A percentile compares a stretch with the other conserved stretches of the same genome.
These are phyloP conservation scores for Enteromius anoplus DNA, from an alignment of 2,797 vertebrate species.

Conservation along the genomic window DNA sequence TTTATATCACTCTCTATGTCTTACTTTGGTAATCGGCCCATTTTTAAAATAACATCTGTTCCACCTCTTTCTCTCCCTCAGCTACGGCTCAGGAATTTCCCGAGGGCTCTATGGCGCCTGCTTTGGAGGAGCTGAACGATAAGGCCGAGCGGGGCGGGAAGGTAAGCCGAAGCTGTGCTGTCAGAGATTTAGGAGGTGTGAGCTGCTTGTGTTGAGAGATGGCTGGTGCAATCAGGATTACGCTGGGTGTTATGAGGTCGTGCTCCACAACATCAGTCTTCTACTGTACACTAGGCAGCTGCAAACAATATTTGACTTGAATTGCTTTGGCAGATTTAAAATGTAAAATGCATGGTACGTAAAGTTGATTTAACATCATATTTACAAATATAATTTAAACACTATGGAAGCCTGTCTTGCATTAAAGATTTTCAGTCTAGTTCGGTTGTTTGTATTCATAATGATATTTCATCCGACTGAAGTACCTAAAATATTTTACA, in stretches of 20 bases:
- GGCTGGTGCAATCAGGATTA: constrained; percentile 20
- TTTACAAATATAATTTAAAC: not conserved
- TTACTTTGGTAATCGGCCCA: constrained; percentile 5
- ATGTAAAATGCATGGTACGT: constrained; percentile 47
- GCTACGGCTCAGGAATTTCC: constrained; percentile 47
- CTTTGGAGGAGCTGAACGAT: constrained; percentile 40
- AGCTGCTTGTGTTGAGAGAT: constrained; percentile 35
- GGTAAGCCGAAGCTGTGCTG: constrained; percentile 49
- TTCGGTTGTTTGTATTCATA: not conserved
- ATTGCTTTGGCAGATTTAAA: not conserved
- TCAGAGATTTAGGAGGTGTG: constrained; percentile 30
- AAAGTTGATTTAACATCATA: constrained; percentile 5
- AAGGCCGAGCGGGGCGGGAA: constrained; percentile 40
- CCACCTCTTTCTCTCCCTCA: constrained; percentile 34
- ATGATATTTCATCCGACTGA: not conserved
- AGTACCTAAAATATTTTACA: not conserved
- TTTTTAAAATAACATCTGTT: constrained; percentile 12
- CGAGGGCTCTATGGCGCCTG: constrained; percentile 5
- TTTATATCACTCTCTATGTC: constrained; percentile 3
- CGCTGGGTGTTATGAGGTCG: not conserved
- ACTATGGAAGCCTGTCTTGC: not conserved
- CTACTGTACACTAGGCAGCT: constrained; percentile 16
- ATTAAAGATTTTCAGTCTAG: not conserved
- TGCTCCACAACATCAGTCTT: constrained; percentile 14
- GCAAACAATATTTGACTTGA: not conserved